phyloP scores from a whole-genome alignment of 2,888 invertebrate species.

The Hemicrepidius hirtus region DNA sequence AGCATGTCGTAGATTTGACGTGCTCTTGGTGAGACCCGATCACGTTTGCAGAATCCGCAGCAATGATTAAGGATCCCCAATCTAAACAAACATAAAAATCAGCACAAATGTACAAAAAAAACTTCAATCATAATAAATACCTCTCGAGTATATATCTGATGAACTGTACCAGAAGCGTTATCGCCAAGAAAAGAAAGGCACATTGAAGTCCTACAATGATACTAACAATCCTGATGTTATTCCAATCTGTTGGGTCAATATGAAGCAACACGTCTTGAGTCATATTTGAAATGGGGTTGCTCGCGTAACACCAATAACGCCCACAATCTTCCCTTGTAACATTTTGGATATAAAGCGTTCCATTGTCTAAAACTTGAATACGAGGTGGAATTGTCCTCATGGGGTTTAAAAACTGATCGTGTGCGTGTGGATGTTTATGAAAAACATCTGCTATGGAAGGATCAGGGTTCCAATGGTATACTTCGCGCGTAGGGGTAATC shows the following conservation, averaged over 20 bases:
- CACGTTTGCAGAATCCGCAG: constrained; percentile 83
- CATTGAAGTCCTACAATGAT: constrained; percentile 87
- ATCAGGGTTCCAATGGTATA: constrained; percentile 87
- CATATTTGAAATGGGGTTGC: constrained; percentile 87
- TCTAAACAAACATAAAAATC: constrained; percentile 77
- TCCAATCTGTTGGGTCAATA: constrained; percentile 90
- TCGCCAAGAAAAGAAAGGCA: constrained; percentile 85
- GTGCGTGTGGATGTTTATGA: constrained; percentile 79
- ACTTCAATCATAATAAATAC: constrained; percentile 69
- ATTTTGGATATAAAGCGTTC: constrained; percentile 83
- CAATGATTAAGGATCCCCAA: constrained; percentile 83
- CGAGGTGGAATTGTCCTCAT: constrained; percentile 72
- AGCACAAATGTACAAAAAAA: constrained; percentile 6
- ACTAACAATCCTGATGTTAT: constrained; percentile 88
- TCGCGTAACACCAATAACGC: constrained; percentile 88
- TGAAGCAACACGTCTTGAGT: constrained; percentile 85
- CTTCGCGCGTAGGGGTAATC: constrained; percentile 85
- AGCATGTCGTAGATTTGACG: constrained; percentile 91
- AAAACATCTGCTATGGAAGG: constrained; percentile 79
- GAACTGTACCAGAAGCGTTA: constrained; percentile 87
- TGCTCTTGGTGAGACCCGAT: constrained; percentile 83
- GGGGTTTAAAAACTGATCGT: constrained; percentile 74
- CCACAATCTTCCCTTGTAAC: constrained; percentile 88
- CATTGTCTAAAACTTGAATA: constrained; percentile 83
- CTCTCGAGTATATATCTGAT: constrained; percentile 81